Evolutionary conservation across 2,888 invertebrate species (phyloP), one percentile per base, ranked within the genome.

Genomic region (Cephus spinipes): DNA sequence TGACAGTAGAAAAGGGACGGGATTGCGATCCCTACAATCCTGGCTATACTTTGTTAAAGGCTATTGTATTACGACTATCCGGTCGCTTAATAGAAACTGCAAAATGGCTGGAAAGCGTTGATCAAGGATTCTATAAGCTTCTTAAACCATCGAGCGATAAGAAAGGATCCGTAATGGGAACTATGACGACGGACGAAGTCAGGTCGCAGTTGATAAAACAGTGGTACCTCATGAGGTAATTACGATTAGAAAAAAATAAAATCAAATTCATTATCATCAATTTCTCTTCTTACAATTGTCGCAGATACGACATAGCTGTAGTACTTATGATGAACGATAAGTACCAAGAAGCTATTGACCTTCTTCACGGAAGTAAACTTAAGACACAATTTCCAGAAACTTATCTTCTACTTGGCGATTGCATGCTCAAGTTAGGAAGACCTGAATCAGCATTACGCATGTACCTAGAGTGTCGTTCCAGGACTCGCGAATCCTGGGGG

Each of bases 21-120:
- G 84, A 86, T 68, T 87, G 85, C 35, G 84, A 87, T 79, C 87
- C 87, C 9, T 84, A 82, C 74, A 86, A 87, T 79, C 85, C 86
- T 31, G 85, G 85, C n/a, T 86, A 84, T 23, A 83, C 82, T 32
- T 74, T 87, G 9, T 69, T 87, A 3, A 86, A 85, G 73, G 80
- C 85, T 0, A 80, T 87, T 6, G 69, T 85, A 9, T 74, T 87
- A 33, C 82, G 87, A 73, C 40, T 86, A 15, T 84, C 85, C 12
- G 86, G 87, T 12, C 83, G 85, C 32, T 77, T 84, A 33, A 73
- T 80, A 12, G 85, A 86, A 78, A 85, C 85, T 3, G 80, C 73
- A 11, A 69, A 73, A 32, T 87, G 87, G 85, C 79, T 87, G 9
- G 73, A 82, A 33, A 81, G 75, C 71, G 82, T 85, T 6, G 80